These are phyloP conservation scores for Tokudaia muenninki DNA, from an alignment of 2,797 vertebrate species.

Conservation along the genomic window DNA sequence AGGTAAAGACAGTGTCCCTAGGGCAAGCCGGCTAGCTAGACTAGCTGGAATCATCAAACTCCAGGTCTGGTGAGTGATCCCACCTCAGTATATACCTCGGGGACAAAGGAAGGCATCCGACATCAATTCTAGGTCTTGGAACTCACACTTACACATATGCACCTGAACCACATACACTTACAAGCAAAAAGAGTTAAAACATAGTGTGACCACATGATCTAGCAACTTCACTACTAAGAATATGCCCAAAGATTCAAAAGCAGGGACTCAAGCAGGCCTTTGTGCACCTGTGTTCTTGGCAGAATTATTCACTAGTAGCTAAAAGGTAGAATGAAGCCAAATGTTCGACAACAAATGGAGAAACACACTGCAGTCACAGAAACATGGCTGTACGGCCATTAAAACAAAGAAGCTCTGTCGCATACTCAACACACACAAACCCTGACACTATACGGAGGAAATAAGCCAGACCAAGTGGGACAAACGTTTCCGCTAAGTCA, in stretches of 20 bases:
- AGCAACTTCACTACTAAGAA: not conserved
- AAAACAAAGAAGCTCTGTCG: not conserved
- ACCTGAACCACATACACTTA: not conserved
- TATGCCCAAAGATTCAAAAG: not conserved
- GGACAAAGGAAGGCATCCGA: not conserved
- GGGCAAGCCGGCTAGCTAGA: not conserved
- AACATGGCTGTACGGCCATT: rapidly evolving
- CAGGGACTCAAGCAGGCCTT: not conserved
- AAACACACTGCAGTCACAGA: rapidly evolving
- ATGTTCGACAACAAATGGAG: not conserved
- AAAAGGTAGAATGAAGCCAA: not conserved
- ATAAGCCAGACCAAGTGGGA: not conserved
- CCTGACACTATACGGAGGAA: not conserved
- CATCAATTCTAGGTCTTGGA: not conserved
- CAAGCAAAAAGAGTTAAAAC: not conserved
- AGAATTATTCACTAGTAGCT: not conserved
- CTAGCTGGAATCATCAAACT: not conserved
- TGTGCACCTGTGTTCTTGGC: not conserved
- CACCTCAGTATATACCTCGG: not conserved
- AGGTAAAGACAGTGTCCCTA: not conserved
- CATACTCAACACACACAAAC: not conserved
- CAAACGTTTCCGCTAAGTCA: not conserved
- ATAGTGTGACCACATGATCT: not conserved
- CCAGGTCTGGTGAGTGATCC: not conserved
- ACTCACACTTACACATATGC: not conserved